Percentiles rank a stretch among this genome's conserved stretches.
phyloP scores from a whole-genome alignment of 2,113 vertebrate genomes.

The Sturnus vulgaris region DNA sequence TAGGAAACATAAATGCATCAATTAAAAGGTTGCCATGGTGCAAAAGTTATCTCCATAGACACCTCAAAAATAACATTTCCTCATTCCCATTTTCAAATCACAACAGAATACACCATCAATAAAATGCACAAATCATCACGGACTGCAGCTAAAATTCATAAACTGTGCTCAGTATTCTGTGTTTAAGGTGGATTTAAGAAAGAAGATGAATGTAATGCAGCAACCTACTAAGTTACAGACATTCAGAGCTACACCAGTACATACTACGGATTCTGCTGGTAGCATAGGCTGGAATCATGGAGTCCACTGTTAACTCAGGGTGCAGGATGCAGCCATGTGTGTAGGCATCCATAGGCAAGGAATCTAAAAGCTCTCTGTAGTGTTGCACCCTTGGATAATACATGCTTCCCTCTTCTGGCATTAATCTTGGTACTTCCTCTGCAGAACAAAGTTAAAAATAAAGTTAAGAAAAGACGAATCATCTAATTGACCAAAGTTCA shows the following conservation, averaged over 20 bases:
- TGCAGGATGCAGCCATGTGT: slow-evolving; percentile 97
- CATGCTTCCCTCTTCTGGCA: slow-evolving; percentile 91
- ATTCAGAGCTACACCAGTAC: slow-evolving; percentile 32
- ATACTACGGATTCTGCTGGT: slow-evolving; percentile 92
- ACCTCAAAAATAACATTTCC: neutral
- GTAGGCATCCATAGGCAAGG: slow-evolving; percentile 96
- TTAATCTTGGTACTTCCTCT: slow-evolving; percentile 70
- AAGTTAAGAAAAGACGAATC: neutral
- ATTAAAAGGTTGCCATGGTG: neutral
- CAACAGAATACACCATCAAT: neutral
- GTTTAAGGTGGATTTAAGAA: neutral
- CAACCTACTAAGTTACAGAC: neutral
- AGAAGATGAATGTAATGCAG: neutral
- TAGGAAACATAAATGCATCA: neutral
- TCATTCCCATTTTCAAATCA: neutral
- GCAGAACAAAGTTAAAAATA: neutral
- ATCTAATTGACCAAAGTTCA: neutral
- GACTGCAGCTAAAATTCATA: neutral
- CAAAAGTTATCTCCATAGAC: neutral
- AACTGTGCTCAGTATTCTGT: neutral
- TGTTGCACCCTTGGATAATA: slow-evolving; percentile 94
- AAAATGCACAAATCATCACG: neutral
- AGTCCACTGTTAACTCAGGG: slow-evolving; percentile 93
- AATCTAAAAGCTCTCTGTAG: slow-evolving; percentile 95
- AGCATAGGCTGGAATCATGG: slow-evolving; percentile 95